Evolutionary conservation across 2,113 vertebrate genomes (phyloP).

Genomic region (Catharus minimus): DNA sequence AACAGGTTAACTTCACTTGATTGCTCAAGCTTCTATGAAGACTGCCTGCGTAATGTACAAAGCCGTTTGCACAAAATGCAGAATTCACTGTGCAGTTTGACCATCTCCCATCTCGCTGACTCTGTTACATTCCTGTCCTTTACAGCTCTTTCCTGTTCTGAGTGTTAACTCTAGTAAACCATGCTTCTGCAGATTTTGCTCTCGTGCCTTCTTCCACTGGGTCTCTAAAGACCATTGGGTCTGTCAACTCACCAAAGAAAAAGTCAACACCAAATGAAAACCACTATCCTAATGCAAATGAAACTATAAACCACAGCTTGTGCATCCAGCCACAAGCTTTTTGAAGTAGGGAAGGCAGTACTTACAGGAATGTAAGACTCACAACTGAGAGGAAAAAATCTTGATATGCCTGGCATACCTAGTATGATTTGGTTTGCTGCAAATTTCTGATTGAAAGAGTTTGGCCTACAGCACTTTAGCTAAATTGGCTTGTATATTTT

Average conservation of each 20-base stretch:
- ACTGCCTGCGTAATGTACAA: conserved; percentile 53
- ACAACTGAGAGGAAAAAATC: background rate
- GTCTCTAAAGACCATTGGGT: background rate
- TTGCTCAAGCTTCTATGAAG: conserved; percentile 60
- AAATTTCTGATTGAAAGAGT: background rate
- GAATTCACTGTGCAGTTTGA: conserved; percentile 35
- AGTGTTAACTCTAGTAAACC: conserved; percentile 37
- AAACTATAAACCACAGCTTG: background rate
- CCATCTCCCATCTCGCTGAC: conserved; percentile 42
- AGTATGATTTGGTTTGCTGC: background rate
- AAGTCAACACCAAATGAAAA: background rate
- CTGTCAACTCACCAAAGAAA: background rate
- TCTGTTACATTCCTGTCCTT: conserved; percentile 31
- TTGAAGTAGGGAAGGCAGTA: background rate
- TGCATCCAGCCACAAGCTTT: background rate
- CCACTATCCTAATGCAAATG: background rate
- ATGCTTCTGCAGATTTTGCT: conserved; percentile 43
- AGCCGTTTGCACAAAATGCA: conserved; percentile 56
- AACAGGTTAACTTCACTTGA: conserved; percentile 43
- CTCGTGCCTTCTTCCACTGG: conserved; percentile 66
- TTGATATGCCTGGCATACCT: background rate
- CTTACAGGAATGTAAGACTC: background rate
- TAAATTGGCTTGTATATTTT: background rate
- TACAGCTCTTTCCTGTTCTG: conserved; percentile 13
- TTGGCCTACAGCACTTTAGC: background rate